Evolutionary conservation across 1,140 invertebrate species (phyloP), one percentile per base, ranked within the genome.

Genomic region (Belonocnema kinseyi): DNA sequence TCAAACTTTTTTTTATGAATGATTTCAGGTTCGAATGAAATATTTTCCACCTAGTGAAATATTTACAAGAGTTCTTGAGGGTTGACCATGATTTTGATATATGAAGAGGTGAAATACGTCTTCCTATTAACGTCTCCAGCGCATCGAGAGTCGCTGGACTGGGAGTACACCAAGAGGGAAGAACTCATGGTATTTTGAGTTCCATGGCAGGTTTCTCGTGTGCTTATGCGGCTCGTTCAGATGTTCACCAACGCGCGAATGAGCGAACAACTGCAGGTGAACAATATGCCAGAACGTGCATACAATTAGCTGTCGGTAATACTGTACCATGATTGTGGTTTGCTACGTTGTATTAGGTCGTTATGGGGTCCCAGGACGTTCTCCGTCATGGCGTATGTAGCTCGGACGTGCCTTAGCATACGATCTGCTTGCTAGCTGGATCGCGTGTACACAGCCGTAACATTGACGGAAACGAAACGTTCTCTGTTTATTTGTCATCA

Each of bases 231-330:
- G 78, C 73, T 77, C 79, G 75, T 82, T 82, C 74, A 76, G 76
- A 79, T 80, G 77, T 79, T 53, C 75, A 79, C 73, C 80, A 66
- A 66, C 51, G 56, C 54, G 72, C 75, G 58, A 73, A 71, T 66
- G 74, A 83, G 76, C 8, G 77, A 81, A 82, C 76, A 76, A 78
- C 78, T 81, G 77, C 77, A 77, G 75, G 73, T 76, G 82, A 86
- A 88, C 88, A 90, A 90, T 89, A 85, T 89, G 74, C 83, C 80
- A 66, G 82, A 80, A 77, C 82, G 84, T 87, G 87, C 86, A 86
- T 88, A 89, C 82, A 85, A 90, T 89, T 87, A 89, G 81, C 82
- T 75, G 80, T 74, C 84, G 82, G 83, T 83, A 73, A 81, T 83
- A 85, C 85, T 84, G 79, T 84, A 71, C 80, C 79, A 85, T 88